Evolutionary conservation across 1,140 invertebrate species (phyloP).

Genomic region (Chironomus striatipennis): DNA sequence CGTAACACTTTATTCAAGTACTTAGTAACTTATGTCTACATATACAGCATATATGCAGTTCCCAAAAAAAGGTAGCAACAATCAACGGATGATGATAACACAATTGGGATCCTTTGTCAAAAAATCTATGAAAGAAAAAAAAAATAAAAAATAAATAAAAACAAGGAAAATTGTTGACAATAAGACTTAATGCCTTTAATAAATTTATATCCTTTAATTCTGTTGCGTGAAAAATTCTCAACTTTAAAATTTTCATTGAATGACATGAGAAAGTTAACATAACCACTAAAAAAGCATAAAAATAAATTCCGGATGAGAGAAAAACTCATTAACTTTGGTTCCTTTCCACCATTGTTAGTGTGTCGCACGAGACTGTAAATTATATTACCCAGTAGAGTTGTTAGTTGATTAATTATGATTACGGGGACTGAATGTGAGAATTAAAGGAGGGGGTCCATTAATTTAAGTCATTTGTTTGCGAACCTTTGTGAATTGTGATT

Average conservation of each 20-base stretch:
- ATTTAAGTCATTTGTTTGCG: not conserved
- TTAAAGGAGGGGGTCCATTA: not conserved
- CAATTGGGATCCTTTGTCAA: no score
- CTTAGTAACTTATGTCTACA: no score
- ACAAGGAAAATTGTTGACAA: not conserved
- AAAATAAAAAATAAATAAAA: no score
- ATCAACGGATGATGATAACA: no score
- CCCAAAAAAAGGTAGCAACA: no score
- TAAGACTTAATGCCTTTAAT: not conserved
- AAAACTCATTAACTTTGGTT: not conserved
- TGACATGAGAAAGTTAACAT: no score
- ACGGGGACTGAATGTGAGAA: not conserved
- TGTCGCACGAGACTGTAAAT: no score
- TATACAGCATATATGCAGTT: no score
- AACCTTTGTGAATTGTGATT: not conserved
- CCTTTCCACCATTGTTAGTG: not conserved
- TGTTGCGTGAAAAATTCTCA: not conserved
- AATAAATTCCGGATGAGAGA: not conserved
- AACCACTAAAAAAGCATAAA: no score
- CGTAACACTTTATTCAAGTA: no score
- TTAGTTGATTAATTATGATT: constrained; percentile 13
- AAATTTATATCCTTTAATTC: not conserved
- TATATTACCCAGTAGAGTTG: not conserved
- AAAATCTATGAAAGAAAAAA: no score
- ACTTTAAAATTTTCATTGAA: no score